Evolutionary conservation across 2,113 vertebrate species (phyloP), one percentile per base, ranked within the genome.

Genomic region (Empidonax traillii): DNA sequence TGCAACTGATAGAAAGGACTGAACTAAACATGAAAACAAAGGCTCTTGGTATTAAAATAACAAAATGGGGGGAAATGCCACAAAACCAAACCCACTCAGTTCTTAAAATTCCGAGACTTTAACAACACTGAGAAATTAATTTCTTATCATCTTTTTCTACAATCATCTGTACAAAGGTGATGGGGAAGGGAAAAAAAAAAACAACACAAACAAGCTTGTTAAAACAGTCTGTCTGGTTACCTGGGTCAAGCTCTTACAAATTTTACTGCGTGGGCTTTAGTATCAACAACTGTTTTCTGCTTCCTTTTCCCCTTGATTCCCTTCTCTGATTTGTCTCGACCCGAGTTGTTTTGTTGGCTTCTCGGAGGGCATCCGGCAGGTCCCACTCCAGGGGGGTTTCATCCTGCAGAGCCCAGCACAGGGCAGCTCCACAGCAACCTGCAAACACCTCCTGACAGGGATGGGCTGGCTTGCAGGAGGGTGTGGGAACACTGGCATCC

Each of bases 231-330:
- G n/a, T 28, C 47, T 94, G 53, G 47, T 78, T 96, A 77, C 68
- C 27, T 95, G 33, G 35, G 68, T 93, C 81, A 90, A 81, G 62
- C 17, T 82, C 86, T 84, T 44, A 63, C 30, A 62, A 56, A 55
- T 94, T 84, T 90, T 89, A 53, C 55, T 77, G 52, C 79, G 85
- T 76, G 81, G 94, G 84, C 43, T 93, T 82, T 88, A 89, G 67
- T 44, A 90, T 90, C 93, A 92, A 58, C 80, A 62, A 66, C 67
- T 89, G 58, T 58, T 94, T 95, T 79, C 81, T 51, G 65, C 82
- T 78, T 92, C 58, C 39, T 79, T 86, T 91, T 73, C 66, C 43
- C 87, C 39, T 65, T 1, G n/a, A 58, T 89, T 86, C 44, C 17
- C 27, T 93, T 51, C 85, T 80, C 85, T 86, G 87, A 67, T 93